Percentiles rank a stretch among this genome's conserved stretches.
Conservation (phyloP, 2,888 invertebrate genomes). For the Philonicus albiceps region DNA sequence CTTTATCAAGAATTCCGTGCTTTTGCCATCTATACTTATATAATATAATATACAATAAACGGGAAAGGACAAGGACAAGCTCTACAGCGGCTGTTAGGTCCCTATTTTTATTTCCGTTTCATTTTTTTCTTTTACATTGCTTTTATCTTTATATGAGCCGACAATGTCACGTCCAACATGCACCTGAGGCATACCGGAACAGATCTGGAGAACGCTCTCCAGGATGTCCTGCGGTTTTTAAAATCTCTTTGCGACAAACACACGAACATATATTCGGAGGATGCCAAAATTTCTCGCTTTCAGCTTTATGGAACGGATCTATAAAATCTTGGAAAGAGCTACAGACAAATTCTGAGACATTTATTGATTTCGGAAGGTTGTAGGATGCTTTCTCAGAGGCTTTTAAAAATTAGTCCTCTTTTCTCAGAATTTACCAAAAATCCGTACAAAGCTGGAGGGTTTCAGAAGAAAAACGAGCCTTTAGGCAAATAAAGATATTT, state of each 20-base stretch:
- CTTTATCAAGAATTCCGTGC: not conserved
- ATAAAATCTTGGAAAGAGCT: not conserved
- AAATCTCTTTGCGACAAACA: not conserved
- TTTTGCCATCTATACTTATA: not conserved
- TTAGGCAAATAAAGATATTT: not conserved
- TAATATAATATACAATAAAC: not conserved
- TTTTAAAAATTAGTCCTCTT: not conserved
- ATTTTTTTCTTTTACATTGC: not conserved
- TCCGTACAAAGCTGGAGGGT: not conserved
- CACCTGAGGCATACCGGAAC: not conserved
- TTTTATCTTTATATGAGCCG: not conserved
- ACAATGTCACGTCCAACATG: not conserved
- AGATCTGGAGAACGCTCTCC: not conserved
- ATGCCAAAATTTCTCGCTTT: not conserved
- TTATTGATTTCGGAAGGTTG: not conserved
- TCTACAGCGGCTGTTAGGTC: not conserved
- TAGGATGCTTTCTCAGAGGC: not conserved
- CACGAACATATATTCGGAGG: not conserved
- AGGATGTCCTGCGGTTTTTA: not conserved
- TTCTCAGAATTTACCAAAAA: not conserved
- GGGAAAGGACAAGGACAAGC: not conserved
- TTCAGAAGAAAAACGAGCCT: not conserved
- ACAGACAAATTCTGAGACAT: not conserved
- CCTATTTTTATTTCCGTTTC: not conserved
- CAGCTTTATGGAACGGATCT: not conserved